A percentile compares a stretch with the other conserved stretches of the same genome.
Conservation (phyloP, 2,113 vertebrate genomes). For the Notothenia rossii region DNA sequence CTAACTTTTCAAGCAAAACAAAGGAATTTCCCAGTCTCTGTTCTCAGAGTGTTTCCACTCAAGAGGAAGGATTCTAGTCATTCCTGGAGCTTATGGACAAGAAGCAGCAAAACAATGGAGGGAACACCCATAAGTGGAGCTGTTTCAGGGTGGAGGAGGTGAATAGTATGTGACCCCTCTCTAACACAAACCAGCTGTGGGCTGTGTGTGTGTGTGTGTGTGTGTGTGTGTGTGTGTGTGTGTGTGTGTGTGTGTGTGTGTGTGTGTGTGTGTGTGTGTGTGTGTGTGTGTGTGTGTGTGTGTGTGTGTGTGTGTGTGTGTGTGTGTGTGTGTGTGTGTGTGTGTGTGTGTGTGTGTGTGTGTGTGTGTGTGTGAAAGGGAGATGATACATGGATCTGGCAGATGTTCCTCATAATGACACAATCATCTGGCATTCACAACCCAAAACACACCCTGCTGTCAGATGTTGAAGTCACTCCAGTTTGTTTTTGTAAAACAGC, state of each 20-base stretch:
- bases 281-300: too few species aligned
- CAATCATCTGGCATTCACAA: constrained; percentile 61
- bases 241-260: constrained; percentile 1
- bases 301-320: too few species aligned
- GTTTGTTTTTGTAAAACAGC: constrained; percentile 25
- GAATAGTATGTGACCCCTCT: constrained; percentile 79
- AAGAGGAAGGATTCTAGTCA: constrained; percentile 70
- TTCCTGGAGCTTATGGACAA: constrained; percentile 78
- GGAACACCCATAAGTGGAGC: constrained; percentile 82
- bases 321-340: too few species aligned
- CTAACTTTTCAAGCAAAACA: constrained; percentile 36
- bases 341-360: constrained; percentile 21
- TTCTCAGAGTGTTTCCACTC: constrained; percentile 49
- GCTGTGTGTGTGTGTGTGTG: constrained; percentile 48
- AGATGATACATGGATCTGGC: constrained; percentile 59
- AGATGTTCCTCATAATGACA: constrained; percentile 65
- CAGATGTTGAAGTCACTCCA: constrained; percentile 28
- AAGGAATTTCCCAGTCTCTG: constrained; percentile 22
- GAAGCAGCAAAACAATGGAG: constrained; percentile 80
- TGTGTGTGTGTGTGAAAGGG: constrained; percentile 37
- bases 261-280: constrained; percentile 22
- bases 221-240: constrained; percentile 5
- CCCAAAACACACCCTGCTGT: constrained; percentile 60
- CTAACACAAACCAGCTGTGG: constrained; percentile 82
- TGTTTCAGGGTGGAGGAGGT: constrained; percentile 81